Evolutionary conservation across 2,888 invertebrate species (phyloP), one percentile per base, ranked within the genome.

Genomic region (Apocheima hispidaria): DNA sequence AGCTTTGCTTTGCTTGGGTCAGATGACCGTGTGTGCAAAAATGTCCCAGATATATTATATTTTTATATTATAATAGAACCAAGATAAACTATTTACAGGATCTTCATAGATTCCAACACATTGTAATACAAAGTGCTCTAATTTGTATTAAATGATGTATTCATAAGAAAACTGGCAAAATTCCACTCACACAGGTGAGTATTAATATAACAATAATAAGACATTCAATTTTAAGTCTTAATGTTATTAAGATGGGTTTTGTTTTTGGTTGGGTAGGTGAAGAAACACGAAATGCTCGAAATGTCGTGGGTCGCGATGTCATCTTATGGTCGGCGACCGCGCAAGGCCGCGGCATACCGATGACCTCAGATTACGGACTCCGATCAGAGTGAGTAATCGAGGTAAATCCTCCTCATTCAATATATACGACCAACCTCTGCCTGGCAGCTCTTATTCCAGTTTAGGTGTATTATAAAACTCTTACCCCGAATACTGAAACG

Each of bases 291-390:
- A 70, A 74, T 70, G 69, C 77, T 77, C 66, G 61, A 84, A 87
- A 88, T 88, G 82, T 82, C 84, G 80, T 83, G 79, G 84, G 81
- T 85, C 83, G 82, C 62, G 70, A 82, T 82, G 84, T 84, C 83
- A 83, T 71, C 74, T 77, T 80, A 46, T 88, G 90, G 87, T 85
- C 90, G 87, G 87, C 86, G 92, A 89, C 92, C 90, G 87, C 78
- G 83, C 92, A 92, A 92, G 92, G 92, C 90, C 92, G 87, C 79
- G 70, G 70, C 80, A 85, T 85, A 82, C 73, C 87, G 88, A 92
- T 87, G 91, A 92, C 92, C 92, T 92, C 88, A 87, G 78, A 75
- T 57, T 66, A 64, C 65, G 65, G 52, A 72, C 75, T 71, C 70
- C 74, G 72, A 79, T 75, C 62, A 69, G 76, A 72, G 65, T 68